Base-by-base conservation (phyloP, 2,113 vertebrate genomes). In the Manacus vitellinus region DNA sequence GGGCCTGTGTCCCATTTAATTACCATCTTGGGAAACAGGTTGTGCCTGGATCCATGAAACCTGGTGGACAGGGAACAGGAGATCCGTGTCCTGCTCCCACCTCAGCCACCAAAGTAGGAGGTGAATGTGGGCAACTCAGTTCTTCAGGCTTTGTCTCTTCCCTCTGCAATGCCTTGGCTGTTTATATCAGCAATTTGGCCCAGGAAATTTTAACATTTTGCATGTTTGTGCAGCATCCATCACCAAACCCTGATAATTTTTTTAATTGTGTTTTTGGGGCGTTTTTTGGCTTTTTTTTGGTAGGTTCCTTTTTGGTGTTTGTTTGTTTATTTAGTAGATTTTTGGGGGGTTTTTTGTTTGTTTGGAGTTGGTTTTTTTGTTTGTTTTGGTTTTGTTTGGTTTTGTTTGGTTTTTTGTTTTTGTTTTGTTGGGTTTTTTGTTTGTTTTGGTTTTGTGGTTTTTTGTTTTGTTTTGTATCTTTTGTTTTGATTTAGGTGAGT, bases 1-100 rank as follows among this genome's bases (percentile, higher is more conserved):
- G 56, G 88, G 79, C 65, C 58, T 8, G 18, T 90, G 91, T 91
- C 90, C 88, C 79, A 75, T 72, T 89, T 84, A 95, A 94, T 96
- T 68, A 92, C 37, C 68, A 3, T 92, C 82, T 20, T 33, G 72
- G 35, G 79, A 61, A 93, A 28, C 27, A 76, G 41, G 20, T 14
- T 89, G 66, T 68, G 68, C 52, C n/a, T 1, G 1, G 37, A 88
- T 93, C 68, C 79, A 88, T 86, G 59, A 93, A 86, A 78, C 30
- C 33, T 68, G 47, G 33, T 83, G 79, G 82, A 90, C 30, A 54
- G 44, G 55, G 67, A 74, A 12, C 41, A n/a, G 77, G 73, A 89
- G 58, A 77, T 39, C 30, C 5, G 6, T 79, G 55, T 74, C 66
- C 47, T 72, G 35, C 37, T 80, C 56, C 72, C 55, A 88, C 39